Base-by-base conservation (phyloP, 2,888 invertebrate genomes). In the Leptarthrus brevirostris region DNA sequence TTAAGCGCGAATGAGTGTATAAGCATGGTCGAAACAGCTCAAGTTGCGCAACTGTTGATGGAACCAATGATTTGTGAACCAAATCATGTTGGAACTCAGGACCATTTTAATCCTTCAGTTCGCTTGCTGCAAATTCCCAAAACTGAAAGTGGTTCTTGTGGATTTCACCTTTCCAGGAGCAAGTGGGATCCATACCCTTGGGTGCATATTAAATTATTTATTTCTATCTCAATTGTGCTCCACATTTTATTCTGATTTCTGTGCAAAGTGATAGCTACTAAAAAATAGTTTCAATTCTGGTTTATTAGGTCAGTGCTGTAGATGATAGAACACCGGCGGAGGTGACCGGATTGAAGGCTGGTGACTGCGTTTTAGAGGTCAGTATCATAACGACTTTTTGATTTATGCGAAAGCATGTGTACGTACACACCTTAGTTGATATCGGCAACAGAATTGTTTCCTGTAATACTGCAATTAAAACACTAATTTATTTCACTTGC, bases 161-260 rank as follows among this genome's bases (percentile, higher is more conserved):
- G 93, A 0, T 93, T 93, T 82, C 88, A 92, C 76, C 85, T 93
- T 44, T 91, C 92, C 0, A 88, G 92, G 78, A 91, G 91, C 4
- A 88, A 92, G 75, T 93, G 92, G 92, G 93, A 93, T 83, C 93
- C 93, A 0, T 93, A 93, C 84, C 93, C 93, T 20, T 93, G 93
- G 93, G 90, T 92, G 79, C 83, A 84, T 80, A 75, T 47, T 16
- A 20, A 52, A 49, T 72, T 61, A 14, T 36, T 3, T 34, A 34
- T 12, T 26, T 54, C 12, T 24, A 26, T 47, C 26, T 26, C 40
- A 8, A 26, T n/a, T 2, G 14, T n/a, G 18, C 54, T 54, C 44
- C 24, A 40, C 2, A 24, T 47, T 22, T 30, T 18, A 18, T 36
- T 36, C 36, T 54, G 44, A 5, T 16, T 30, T 44, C 24, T 73